Base-by-base conservation (phyloP, 1,140 invertebrate species). In the Eriocheir sinensis region DNA sequence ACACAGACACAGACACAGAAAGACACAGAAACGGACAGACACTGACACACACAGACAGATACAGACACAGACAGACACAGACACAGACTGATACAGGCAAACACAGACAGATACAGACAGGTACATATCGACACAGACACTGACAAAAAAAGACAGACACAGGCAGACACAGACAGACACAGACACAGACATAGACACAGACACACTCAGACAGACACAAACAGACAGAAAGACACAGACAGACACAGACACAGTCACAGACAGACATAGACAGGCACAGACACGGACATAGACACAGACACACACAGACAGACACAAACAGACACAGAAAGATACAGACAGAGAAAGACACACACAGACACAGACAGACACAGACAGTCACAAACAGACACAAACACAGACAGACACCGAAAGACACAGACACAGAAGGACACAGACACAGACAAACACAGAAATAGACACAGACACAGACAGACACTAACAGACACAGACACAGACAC, bases 291-390 rank as follows among this genome's bases (percentile, higher is more conserved):
- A 86, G 0, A 9, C n/a, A 9, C 27, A 15, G 21, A 4, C 40
- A 32, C n/a, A n/a, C n/a, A n/a, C 9, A 2, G 4, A 32, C 27
- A 27, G 8, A 17, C 3, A 32, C 83, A 32, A 27, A 36, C 3
- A 86, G 9, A 38, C 8, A 86, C 36, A 27, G n/a, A 38, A 3
- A 86, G 32, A 86, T 8, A 86, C 34, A 86, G 6, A 86, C 34
- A 86, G 2, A 86, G n/a, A 81, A 27, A 81, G 0, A 81, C 79
- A 81, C 79, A 81, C 79, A 81, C 79, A 81, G 9, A 72, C 53
- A 72, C 53, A 72, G 9, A 72, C 53, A 72, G 9, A 72, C 53
- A 72, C 53, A 72, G 9, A 72, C 53, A 72, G 9, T 72, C 27
- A 72, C 53, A 15, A 9, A 4, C 27, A 81, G 0, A 30, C 15